Evolutionary conservation across 1,140 invertebrate genomes (phyloP).

Genomic region (Procambarus virginalis): DNA sequence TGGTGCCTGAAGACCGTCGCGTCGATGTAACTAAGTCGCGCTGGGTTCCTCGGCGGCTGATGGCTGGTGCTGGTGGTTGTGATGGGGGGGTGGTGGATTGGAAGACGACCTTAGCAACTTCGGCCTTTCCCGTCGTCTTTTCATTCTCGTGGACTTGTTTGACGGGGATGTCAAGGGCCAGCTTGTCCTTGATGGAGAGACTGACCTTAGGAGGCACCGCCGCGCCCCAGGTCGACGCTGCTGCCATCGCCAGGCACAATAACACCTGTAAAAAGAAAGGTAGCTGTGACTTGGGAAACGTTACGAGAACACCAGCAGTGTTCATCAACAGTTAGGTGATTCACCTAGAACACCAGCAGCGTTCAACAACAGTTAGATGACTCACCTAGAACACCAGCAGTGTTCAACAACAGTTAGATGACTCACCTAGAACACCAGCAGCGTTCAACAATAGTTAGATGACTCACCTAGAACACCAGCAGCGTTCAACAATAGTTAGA

Average conservation of each 20-base stretch:
- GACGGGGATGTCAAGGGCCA: slow-evolving; percentile 24
- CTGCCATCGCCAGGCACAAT: slow-evolving; percentile 7
- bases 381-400: too few species aligned
- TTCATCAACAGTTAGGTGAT: not conserved
- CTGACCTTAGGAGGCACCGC: not conserved
- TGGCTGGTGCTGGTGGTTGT: not conserved
- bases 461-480: too few species aligned
- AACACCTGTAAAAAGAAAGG: not conserved
- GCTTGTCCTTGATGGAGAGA: slow-evolving; percentile 40
- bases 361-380: too few species aligned
- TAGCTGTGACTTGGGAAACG: too few species aligned
- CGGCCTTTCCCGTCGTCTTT: not conserved
- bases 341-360: too few species aligned
- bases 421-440: too few species aligned
- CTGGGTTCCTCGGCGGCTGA: not conserved
- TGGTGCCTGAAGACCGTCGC: slow-evolving; percentile 40
- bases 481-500: too few species aligned
- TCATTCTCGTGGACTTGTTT: not conserved
- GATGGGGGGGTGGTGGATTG: not conserved
- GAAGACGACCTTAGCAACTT: not conserved
- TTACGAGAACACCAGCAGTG: too few species aligned
- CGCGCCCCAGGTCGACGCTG: not conserved
- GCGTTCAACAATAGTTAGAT: too few species aligned
- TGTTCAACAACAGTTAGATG: too few species aligned
- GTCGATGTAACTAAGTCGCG: slow-evolving; percentile 22